These are phyloP conservation scores for Drymonia ruficornis DNA, from an alignment of 2,888 invertebrate genomes.

Conservation along the genomic window DNA sequence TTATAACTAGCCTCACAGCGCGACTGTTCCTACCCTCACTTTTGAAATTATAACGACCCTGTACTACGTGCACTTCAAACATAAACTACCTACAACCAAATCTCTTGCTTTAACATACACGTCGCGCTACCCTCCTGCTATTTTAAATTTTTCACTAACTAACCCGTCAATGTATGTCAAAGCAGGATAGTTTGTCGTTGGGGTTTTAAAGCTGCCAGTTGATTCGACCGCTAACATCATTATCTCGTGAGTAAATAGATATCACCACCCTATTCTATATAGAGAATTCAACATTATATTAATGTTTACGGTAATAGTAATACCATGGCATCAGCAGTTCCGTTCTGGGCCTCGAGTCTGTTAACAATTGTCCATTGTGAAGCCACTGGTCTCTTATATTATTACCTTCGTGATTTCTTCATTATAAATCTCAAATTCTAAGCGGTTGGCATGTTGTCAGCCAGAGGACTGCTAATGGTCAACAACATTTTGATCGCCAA, in stretches of 20 bases:
- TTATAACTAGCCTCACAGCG: constrained; percentile 42
- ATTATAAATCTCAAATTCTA: too few relatives aligned
- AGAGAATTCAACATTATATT: constrained; percentile 17
- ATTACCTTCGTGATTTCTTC: too few relatives aligned
- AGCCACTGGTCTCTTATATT: too few relatives aligned
- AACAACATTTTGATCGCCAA: too few relatives aligned
- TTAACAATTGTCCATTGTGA: too few relatives aligned
- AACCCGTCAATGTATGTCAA: constrained; percentile 11
- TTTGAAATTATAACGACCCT: constrained; percentile 46
- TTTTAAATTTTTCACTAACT: neutral
- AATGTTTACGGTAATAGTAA: constrained; percentile 10
- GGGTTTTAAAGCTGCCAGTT: neutral
- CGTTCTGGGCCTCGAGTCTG: too few relatives aligned
- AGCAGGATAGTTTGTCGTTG: neutral
- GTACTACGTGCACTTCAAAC: constrained; percentile 7
- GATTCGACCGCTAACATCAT: constrained; percentile 34
- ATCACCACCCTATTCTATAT: constrained; percentile 14
- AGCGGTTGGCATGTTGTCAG: too few relatives aligned
- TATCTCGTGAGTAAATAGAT: constrained; percentile 38
- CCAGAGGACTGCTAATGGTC: too few relatives aligned
- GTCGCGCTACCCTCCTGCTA: neutral
- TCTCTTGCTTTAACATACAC: neutral
- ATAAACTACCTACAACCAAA: neutral
- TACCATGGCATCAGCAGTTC: too few relatives aligned
- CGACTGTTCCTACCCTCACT: constrained; percentile 36